A percentile compares a stretch with the other conserved stretches of the same genome.
phyloP scores from a whole-genome alignment of 2,888 invertebrate genomes.

The Lymantria dispar region DNA sequence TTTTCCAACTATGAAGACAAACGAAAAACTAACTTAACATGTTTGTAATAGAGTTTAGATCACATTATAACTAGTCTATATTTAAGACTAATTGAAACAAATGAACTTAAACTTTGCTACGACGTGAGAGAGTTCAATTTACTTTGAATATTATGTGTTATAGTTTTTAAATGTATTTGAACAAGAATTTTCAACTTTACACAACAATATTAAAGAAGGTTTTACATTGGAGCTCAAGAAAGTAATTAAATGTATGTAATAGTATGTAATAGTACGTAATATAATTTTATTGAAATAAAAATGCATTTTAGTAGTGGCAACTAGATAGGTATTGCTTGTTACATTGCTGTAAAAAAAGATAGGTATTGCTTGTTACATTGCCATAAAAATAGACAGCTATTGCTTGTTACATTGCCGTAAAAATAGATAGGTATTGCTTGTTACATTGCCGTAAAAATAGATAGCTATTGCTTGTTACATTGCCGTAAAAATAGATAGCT shows the following conservation, averaged over 20 bases:
- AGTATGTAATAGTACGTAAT: slow-evolving; percentile 30
- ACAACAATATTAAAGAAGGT: neutral
- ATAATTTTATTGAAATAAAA: slow-evolving; percentile 28
- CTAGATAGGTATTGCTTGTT: too few relatives aligned
- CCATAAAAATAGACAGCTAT: too few relatives aligned
- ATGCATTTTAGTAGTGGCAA: slow-evolving; percentile 30
- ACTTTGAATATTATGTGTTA: neutral
- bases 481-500: too few relatives aligned
- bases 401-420: too few relatives aligned
- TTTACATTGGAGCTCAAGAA: neutral
- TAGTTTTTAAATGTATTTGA: neutral
- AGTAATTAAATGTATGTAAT: slow-evolving; percentile 22
- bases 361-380: too few relatives aligned
- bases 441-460: too few relatives aligned
- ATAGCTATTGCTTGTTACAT: too few relatives aligned
- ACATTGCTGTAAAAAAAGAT: too few relatives aligned
- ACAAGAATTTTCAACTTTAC: neutral
- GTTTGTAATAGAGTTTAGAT: slow-evolving; percentile 7
- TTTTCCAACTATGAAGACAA: slow-evolving; percentile 28
- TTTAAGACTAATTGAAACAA: neutral
- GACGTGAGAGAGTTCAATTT: slow-evolving; percentile 6
- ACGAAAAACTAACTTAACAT: slow-evolving; percentile 10
- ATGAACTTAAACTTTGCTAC: slow-evolving; percentile 3
- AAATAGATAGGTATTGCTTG: too few relatives aligned
- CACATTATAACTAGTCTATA: neutral